Conservation (phyloP, 2,113 vertebrate genomes). For the Gambusia affinis region DNA sequence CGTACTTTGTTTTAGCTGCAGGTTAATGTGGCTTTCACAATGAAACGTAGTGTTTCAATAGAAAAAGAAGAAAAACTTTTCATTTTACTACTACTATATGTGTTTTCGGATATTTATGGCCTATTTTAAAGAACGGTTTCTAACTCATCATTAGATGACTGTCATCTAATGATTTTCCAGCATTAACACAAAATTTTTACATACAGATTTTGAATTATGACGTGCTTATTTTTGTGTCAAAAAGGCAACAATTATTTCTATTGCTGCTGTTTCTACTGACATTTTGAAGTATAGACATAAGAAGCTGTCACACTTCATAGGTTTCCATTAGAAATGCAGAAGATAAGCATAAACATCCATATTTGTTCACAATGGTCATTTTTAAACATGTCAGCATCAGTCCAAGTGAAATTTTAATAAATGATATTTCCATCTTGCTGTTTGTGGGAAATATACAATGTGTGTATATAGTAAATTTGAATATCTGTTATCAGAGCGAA, state of each 20-base stretch:
- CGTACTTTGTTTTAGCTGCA: slow-evolving; percentile 9
- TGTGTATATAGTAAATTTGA: no score
- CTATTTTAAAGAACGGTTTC: not conserved
- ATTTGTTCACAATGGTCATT: no score
- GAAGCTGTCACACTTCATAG: not conserved
- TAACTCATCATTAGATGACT: no score
- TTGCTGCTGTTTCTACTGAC: not conserved
- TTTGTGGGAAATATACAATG: no score
- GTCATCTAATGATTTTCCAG: not conserved
- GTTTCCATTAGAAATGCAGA: no score
- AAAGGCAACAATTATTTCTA: not conserved
- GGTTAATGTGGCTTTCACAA: not conserved
- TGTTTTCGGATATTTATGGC: not conserved
- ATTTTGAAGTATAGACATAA: not conserved
- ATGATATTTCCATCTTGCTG: no score
- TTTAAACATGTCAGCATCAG: no score
- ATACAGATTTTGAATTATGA: no score
- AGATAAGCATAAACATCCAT: no score
- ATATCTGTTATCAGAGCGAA: no score
- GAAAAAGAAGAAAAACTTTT: not conserved
- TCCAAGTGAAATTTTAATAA: no score
- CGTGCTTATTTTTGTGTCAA: no score
- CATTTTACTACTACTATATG: not conserved
- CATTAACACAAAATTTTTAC: not conserved
- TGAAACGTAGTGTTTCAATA: not conserved